These are phyloP conservation scores for Microvelia longipes DNA, from an alignment of 1,140 invertebrate species.

Conservation along the genomic window DNA sequence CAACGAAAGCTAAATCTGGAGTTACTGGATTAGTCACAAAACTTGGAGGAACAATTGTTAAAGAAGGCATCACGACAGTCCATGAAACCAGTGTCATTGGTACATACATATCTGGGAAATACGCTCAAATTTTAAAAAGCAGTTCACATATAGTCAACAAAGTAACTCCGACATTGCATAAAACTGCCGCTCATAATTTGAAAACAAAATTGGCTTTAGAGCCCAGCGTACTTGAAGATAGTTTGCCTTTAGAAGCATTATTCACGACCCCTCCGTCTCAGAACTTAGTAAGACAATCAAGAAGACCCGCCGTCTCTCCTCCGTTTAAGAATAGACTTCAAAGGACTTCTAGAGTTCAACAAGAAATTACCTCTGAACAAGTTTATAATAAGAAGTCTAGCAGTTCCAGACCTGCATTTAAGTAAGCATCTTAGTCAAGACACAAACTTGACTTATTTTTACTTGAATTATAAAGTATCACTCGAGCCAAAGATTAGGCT, in stretches of 20 bases:
- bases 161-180: constrained; percentile 33
- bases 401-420: not conserved
- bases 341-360: constrained; percentile 6
- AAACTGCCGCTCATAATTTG: not conserved
- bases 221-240: constrained; percentile 36
- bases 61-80: constrained; percentile 65
- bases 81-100: constrained; percentile 77
- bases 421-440: not conserved
- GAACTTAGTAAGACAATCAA: constrained; percentile 34
- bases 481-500: too few species aligned
- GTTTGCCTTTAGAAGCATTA: constrained; percentile 33
- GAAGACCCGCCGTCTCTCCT: constrained; percentile 29
- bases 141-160: constrained; percentile 31
- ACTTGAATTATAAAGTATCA: too few species aligned
- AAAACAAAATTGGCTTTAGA: constrained; percentile 10
- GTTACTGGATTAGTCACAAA: constrained; percentile 39
- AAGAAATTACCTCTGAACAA: constrained; percentile 6
- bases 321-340: constrained; percentile 20
- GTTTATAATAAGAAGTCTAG: not conserved
- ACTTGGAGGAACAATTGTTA: constrained; percentile 62
- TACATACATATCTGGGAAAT: constrained; percentile 72
- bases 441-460: too few species aligned
- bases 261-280: constrained; percentile 28
- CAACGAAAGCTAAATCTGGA: constrained; percentile 12
- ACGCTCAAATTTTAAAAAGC: constrained; percentile 63